Evolutionary conservation across 2,888 invertebrate genomes (phyloP), one percentile per base, ranked within the genome.

Genomic region (Pegoplata infirma): DNA sequence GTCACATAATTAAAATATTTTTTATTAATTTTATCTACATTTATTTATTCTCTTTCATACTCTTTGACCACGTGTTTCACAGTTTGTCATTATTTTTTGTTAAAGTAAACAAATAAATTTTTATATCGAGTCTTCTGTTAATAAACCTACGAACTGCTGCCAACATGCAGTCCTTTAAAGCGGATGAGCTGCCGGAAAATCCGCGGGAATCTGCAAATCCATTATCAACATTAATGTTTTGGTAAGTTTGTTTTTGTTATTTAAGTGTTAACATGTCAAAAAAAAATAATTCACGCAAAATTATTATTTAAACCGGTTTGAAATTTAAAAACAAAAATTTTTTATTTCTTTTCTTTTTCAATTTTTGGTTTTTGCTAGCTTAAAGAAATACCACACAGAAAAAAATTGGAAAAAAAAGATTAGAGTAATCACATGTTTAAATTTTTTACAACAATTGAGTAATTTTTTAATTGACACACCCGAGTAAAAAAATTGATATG

Each of bases 201-300:
- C 93, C 93, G 0, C 89, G 91, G 53, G 91, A 91, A 82, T 90
- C 87, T 46, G 91, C 93, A 1, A 92, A 91, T 84, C 82, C 91
- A 1, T 82, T 95, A 3, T 93, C 94, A 2, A 90, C 93, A 56
- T 86, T 94, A 12, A 89, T 92, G 58, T 94, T 93, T 88, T 92
- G 93, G 89, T 89, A 84, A 84, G 88, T 83, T 40, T 19, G 55
- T 51, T 12, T 19, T 25, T 12, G 8, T n/a, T n/a, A n/a, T n/a
- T n/a, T n/a, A n/a, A n/a, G n/a, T n/a, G n/a, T n/a, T n/a, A n/a
- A n/a, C n/a, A n/a, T n/a, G n/a, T n/a, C n/a, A n/a, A n/a, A n/a
- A n/a, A 10, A 32, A 32, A 32, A 7, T 32, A 10, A 32, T 10
- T 32, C 10, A n/a, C n/a, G 32, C 32, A 2, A 7, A 32, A n/a